Percentiles rank a stretch among this genome's conserved stretches.
These are phyloP conservation scores for Galleria mellonella DNA, from an alignment of 1,140 invertebrate genomes.

Conservation along the genomic window DNA sequence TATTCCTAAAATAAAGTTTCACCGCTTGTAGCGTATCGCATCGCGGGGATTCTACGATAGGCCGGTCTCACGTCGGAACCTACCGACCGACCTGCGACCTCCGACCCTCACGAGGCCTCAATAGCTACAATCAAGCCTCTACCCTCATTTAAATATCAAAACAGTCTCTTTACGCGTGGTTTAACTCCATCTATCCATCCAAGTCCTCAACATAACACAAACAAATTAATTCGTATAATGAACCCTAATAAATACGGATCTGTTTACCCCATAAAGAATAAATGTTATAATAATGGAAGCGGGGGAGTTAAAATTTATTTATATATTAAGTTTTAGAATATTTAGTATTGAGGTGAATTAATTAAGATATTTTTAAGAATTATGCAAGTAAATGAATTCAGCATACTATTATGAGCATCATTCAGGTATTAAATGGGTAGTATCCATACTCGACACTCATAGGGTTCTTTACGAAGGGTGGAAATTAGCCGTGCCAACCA, in stretches of 20 bases:
- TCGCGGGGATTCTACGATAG: too few relatives aligned
- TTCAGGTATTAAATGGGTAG: too few relatives aligned
- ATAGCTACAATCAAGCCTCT: slow-evolving; percentile 51
- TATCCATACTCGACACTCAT: too few relatives aligned
- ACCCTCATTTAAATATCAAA: slow-evolving; percentile 72
- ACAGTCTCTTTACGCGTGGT: slow-evolving; percentile 52
- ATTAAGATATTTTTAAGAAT: not conserved
- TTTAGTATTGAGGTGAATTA: slow-evolving; percentile 51
- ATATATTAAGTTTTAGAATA: slow-evolving; percentile 40
- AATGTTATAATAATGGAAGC: slow-evolving; percentile 68
- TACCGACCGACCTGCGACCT: not conserved
- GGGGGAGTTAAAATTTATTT: slow-evolving; percentile 55
- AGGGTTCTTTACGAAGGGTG: too few relatives aligned
- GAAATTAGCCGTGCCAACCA: too few relatives aligned
- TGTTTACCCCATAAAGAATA: slow-evolving; percentile 70
- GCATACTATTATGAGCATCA: too few relatives aligned
- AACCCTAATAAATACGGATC: slow-evolving; percentile 70
- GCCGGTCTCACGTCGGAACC: too few relatives aligned
- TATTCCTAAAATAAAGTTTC: too few relatives aligned
- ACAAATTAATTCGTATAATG: slow-evolving; percentile 73
- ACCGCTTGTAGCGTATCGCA: too few relatives aligned
- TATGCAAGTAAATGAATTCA: too few relatives aligned
- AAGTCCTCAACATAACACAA: slow-evolving; percentile 61
- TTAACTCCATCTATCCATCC: slow-evolving; percentile 34
- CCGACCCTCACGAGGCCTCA: slow-evolving; percentile 19